phyloP scores from a whole-genome alignment of 2,888 invertebrate genomes.

The Philereme transversata region DNA sequence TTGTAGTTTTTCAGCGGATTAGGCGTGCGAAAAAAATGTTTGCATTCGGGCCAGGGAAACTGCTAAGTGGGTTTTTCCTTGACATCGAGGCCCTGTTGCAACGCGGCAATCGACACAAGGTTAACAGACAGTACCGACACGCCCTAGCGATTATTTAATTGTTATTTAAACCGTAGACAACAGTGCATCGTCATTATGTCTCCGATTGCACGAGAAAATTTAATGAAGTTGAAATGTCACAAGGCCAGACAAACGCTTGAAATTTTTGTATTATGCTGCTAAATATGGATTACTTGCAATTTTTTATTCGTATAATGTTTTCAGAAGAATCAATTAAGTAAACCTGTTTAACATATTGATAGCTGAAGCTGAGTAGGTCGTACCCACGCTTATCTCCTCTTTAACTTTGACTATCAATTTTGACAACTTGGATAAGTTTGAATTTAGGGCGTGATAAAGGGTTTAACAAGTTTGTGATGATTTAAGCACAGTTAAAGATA shows the following conservation, averaged over 20 bases:
- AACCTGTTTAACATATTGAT: conserved; percentile 51
- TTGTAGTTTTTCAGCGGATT: conserved; percentile 35
- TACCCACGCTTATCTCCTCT: conserved; percentile 61
- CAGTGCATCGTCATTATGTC: conserved; percentile 55
- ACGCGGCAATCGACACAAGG: conserved; percentile 79
- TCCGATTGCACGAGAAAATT: conserved; percentile 49
- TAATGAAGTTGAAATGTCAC: conserved; percentile 40
- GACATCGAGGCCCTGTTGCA: conserved; percentile 81
- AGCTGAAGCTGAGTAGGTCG: conserved; percentile 43
- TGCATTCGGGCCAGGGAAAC: conserved; percentile 79
- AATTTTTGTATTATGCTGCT: too few relatives aligned
- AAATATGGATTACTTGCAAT: too few relatives aligned
- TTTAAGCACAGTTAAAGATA: conserved; percentile 27
- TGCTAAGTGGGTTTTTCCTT: conserved; percentile 81
- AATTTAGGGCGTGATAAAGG: conserved; percentile 53
- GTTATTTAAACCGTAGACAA: conserved; percentile 76
- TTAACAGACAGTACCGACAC: conserved; percentile 67
- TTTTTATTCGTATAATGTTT: too few relatives aligned
- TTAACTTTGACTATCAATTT: conserved; percentile 61
- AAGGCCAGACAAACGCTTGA: conserved; percentile 5
- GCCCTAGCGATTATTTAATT: conserved; percentile 82
- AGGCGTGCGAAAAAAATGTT: conserved; percentile 52
- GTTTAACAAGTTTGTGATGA: conserved; percentile 44
- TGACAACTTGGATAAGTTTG: conserved; percentile 54
- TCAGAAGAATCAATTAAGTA: conserved; percentile 50